Base-by-base conservation (phyloP, 2,888 invertebrate species). In the Holacanthella duospinosa region DNA sequence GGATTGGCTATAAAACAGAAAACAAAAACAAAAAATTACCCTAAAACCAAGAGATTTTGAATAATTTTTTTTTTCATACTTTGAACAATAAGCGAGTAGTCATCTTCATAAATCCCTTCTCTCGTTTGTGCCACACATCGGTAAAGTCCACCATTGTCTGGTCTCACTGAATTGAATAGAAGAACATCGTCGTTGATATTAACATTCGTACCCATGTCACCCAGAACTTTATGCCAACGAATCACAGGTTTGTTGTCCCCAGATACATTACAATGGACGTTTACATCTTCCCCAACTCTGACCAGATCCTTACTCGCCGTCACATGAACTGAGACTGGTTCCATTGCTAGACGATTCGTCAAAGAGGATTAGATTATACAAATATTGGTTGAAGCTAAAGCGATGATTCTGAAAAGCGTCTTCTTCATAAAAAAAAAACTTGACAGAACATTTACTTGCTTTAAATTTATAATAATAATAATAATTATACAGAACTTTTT, bases 141-240 rank as follows among this genome's bases (percentile, higher is more conserved):
- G 75, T 89, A 89, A 4, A 80, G 77, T 53, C 87, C 88, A 29
- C 82, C 82, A 76, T 89, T 86, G 62, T 82, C 82, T 2, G 80
- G 77, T 61, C 78, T 77, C 1, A 86, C 81, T 67, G 81, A 79
- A 1, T 77, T 77, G 59, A 88, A 81, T 67, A 83, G 78, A 54
- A 88, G 76, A 58, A 82, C 77, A 29, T 79, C 79, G 27, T 82
- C 84, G 54, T 79, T 78, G 26, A 81, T 81, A 66, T 80, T 79
- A 60, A 85, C 81, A 74, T 86, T 84, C 58, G 79, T 75, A 0
- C 84, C 84, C 25, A 87, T 75, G 26, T 76, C 74, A 29, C 81
- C 81, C 21, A 80, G 79, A 1, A 81, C 77, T 75, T 83, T 84
- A 2, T 81, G 80, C 87, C 88, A 88, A 6, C 78, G 76, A 24